Base-by-base conservation (phyloP, 2,113 vertebrate species). In the Actenoides lindsayi region DNA sequence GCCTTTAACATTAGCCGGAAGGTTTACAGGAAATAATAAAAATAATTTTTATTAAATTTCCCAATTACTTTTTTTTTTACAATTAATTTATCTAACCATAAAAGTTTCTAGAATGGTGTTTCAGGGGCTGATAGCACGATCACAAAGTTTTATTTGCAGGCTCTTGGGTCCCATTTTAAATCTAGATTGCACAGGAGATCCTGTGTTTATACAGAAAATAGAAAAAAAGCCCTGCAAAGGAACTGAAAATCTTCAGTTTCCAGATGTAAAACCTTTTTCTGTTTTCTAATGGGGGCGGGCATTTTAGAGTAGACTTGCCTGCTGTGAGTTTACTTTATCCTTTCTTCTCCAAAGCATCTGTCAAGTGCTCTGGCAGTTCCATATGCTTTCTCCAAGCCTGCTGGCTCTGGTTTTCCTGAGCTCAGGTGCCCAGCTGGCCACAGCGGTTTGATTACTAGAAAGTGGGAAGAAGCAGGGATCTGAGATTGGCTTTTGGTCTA, bases 311-410 rank as follows among this genome's bases (percentile, higher is more conserved):
- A 24, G 79, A 87, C 69, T 65, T 95, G 60, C 39, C 74, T 91
- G 60, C 83, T 90, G 28, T 73, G 48, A 42, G 69, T 90, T 79
- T 87, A 44, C 35, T 83, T 95, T 41, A 82, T 93, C 64, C 37
- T 86, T 93, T 86, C 62, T 79, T 78, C 50, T 88, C 54, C 5
- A 41, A 69, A 89, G 57, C 77, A 76, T 67, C 80, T 97, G 80
- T 93, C 92, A 90, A 92, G 77, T 1, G 16, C 89, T 89, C 54
- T 93, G 94, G 77, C 74, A 95, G 87, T 74, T 89, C 80, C 95
- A 90, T 92, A 87, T 96, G 96, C 80, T 96, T 92, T 81, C 94
- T 87, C 37, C 92, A 95, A 87, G 74, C 74, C 69, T 41, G 4
- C 46, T 94, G 83, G 81, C 67, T 95, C 64, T 42, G 31, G 13